phyloP scores from a whole-genome alignment of 2,888 invertebrate genomes.

The Athrips mouffetella region DNA sequence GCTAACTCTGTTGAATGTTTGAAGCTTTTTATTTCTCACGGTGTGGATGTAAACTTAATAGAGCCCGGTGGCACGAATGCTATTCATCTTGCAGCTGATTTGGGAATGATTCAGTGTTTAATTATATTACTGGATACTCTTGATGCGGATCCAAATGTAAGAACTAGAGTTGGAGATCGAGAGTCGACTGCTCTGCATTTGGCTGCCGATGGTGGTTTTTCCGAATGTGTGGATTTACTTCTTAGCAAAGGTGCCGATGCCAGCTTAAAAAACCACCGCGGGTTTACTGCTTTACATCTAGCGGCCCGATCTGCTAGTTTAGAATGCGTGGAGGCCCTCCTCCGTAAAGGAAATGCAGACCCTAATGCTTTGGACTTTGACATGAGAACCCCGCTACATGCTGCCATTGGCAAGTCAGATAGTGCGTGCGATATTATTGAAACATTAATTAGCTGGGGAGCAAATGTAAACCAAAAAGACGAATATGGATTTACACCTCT shows the following conservation, averaged over 20 bases:
- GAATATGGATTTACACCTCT: conserved; percentile 91
- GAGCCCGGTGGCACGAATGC: conserved; percentile 88
- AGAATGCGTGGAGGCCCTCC: conserved; percentile 87
- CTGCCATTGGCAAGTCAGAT: conserved; percentile 90
- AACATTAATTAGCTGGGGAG: conserved; percentile 86
- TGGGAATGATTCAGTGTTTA: conserved; percentile 87
- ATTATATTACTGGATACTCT: conserved; percentile 86
- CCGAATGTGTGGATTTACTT: conserved; percentile 87
- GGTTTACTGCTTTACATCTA: conserved; percentile 91
- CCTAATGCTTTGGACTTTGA: conserved; percentile 89
- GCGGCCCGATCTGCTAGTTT: conserved; percentile 88
- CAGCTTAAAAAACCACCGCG: conserved; percentile 85
- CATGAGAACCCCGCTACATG: conserved; percentile 88
- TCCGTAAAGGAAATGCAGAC: conserved; percentile 86
- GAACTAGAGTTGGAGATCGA: conserved; percentile 83
- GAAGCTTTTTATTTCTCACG: conserved; percentile 84
- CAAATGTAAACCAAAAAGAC: conserved; percentile 90
- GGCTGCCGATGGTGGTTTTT: conserved; percentile 92
- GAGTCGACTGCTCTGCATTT: conserved; percentile 89
- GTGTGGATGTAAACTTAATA: conserved; percentile 85
- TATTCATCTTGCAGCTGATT: conserved; percentile 88
- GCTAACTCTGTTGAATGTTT: conserved; percentile 91
- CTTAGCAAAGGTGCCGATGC: conserved; percentile 87
- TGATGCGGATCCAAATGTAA: conserved; percentile 83
- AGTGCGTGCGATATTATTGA: conserved; percentile 89